Percentiles rank a stretch among this genome's conserved stretches.
Evolutionary conservation across 2,113 vertebrate genomes (phyloP).

Genomic region (Caranx ignobilis): DNA sequence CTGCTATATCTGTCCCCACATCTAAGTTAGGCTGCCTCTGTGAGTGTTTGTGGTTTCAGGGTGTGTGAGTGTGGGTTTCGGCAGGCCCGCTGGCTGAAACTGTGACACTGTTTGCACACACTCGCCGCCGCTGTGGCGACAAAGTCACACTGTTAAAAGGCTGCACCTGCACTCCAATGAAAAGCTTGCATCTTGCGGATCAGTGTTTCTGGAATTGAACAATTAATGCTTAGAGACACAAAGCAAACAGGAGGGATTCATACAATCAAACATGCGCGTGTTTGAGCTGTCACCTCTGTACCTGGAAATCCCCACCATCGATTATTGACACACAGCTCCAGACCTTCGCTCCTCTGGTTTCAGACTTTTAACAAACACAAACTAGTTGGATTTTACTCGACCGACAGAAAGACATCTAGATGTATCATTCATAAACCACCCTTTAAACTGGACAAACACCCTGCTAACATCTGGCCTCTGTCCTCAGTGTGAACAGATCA

Average conservation of each 20-base stretch:
- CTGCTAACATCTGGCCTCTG: too few species aligned
- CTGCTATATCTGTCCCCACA: constrained; percentile 58
- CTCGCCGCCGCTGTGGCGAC: constrained; percentile 13
- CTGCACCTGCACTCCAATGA: constrained; percentile 3
- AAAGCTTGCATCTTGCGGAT: not conserved
- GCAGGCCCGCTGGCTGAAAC: constrained; percentile 35
- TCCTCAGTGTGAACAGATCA: too few species aligned
- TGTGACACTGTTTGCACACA: constrained; percentile 47
- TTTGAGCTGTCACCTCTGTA: not conserved
- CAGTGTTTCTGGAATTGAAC: constrained; percentile 4
- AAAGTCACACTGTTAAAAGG: constrained; percentile 12
- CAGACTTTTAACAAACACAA: not conserved
- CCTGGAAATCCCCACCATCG: not conserved
- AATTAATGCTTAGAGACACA: not conserved
- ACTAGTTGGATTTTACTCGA: not conserved
- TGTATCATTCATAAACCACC: too few species aligned
- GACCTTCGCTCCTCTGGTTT: not conserved
- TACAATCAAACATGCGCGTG: not conserved
- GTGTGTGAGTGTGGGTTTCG: constrained; percentile 55
- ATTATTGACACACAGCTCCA: not conserved
- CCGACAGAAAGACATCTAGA: not conserved
- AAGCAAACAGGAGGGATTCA: not conserved
- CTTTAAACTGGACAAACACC: too few species aligned
- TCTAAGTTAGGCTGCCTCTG: constrained; percentile 49
- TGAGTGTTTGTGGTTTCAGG: constrained; percentile 46